Conservation (phyloP, 64 coral and sea anemone genomes). For the Anthopleura sola region DNA sequence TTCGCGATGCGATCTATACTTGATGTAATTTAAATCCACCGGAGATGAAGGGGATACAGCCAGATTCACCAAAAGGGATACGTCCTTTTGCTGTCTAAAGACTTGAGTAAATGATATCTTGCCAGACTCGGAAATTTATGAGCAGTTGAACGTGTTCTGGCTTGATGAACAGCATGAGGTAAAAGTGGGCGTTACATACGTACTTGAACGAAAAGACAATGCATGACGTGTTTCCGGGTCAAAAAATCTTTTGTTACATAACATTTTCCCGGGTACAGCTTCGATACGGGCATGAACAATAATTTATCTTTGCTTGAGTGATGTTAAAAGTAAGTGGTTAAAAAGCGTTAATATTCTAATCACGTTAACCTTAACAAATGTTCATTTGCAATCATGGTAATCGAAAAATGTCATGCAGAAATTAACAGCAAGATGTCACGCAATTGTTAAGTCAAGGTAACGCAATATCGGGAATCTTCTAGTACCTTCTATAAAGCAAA, state of each 20-base stretch:
- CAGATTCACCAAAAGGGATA: background rate
- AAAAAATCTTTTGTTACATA: background rate
- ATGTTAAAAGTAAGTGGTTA: background rate
- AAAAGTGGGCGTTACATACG: conserved; percentile 17
- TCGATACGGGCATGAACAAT: background rate
- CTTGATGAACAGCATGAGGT: background rate
- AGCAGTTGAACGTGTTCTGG: background rate
- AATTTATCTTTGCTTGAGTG: background rate
- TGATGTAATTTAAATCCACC: background rate
- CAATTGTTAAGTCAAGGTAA: too few relatives aligned
- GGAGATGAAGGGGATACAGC: background rate
- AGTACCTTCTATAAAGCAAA: too few relatives aligned
- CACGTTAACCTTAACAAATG: too few relatives aligned
- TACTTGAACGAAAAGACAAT: background rate
- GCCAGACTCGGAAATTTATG: background rate
- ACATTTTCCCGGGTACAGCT: background rate
- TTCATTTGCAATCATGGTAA: too few relatives aligned
- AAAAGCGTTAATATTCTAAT: background rate
- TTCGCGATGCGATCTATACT: background rate
- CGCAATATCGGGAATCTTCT: too few relatives aligned
- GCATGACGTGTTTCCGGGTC: background rate
- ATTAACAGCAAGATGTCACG: too few relatives aligned
- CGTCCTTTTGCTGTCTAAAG: background rate
- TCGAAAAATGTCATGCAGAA: too few relatives aligned
- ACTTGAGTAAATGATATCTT: background rate